Evolutionary conservation across 2,888 invertebrate species (phyloP), one percentile per base, ranked within the genome.

Genomic region (Liodrosophila aerea): DNA sequence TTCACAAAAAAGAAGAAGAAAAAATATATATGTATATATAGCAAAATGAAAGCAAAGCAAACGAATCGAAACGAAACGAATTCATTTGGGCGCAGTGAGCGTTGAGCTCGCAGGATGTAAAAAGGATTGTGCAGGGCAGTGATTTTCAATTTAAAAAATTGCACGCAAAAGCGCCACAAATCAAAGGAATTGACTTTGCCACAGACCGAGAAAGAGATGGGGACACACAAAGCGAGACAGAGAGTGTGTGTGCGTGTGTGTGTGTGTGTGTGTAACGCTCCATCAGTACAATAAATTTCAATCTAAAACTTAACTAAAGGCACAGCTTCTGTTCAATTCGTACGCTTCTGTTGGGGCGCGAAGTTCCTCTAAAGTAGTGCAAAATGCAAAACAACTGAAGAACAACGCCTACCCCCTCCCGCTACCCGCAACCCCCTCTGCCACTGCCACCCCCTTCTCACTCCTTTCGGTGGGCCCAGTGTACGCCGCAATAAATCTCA

Each of bases 101-200:
- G 46, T 47, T 67, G 33, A 58, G 64, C 70, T 66, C 53, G 30
- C 59, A 82, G 83, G 77, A 78, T 73, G 73, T 76, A 64, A 77
- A 76, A 81, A 81, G 84, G 81, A 84, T 83, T 80, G 76, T 64
- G 66, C 69, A 63, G 61, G 64, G 76, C 78, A 77, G 84, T 84
- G 81, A 81, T 84, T 82, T 84, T 85, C 82, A 78, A 82, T 82
- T 84, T 84, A 70, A 73, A 82, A 84, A 82, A 84, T 84, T 81
- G 85, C 85, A 84, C 81, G 81, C 82, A 86, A 86, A 82, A 82
- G 83, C 78, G 74, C 77, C 86, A 82, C 86, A 86, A 86, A 86
- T 82, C 85, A 86, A 82, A 85, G 86, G 77, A 84, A 86, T 86
- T 86, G 77, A 86, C 85, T 81, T 71, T 71, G 64, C 67, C 61